Base-by-base conservation (phyloP, 2,113 vertebrate genomes). In the Potamarius usumacintae region DNA sequence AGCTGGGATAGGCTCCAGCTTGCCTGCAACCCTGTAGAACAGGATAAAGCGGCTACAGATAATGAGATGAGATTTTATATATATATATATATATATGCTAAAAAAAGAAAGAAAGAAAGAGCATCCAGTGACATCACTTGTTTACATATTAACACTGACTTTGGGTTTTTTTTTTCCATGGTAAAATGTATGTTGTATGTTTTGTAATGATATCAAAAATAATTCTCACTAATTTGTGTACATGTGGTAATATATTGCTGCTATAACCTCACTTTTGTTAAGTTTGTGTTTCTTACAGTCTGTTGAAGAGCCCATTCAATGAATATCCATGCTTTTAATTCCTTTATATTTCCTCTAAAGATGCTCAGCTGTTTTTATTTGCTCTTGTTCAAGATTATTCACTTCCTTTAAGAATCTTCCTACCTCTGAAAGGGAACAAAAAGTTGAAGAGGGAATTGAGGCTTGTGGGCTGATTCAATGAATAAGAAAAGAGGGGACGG, bases 391-490 rank as follows among this genome's bases (percentile, higher is more conserved):
- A 82, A 34, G 69, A 57, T 53, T 86, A 82, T 76, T 71, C 55
- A 30, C 58, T 74, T 87, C 83, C 77, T 85, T 69, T 76, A 67
- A 63, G 18, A 84, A 63, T 57, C 27, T 57, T 18, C 62, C 52
- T 69, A 69, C 50, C 50, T 86, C 7, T 79, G 85, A 65, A 86
- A 85, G 42, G 34, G n/a, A 77, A 27, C 76, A 60, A 63, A 83
- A 42, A 55, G 55, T 60, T 60, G 18, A 82, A 12, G 60, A 14
- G 18, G 62, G 60, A 78, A 50, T 30, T 60, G 69, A 71, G 27
- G n/a, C 67, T 91, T 92, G 92, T 93, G 92, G 89, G 92, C 90
- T 93, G 89, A 94, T 94, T 93, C 95, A 82, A 95, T 94, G 93
- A 95, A 94, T 96, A 95, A 94, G 93, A 94, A 94, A 95, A 88